Base-by-base conservation (phyloP, 2,888 invertebrate species). In the Sarcophaga caerulescens region DNA sequence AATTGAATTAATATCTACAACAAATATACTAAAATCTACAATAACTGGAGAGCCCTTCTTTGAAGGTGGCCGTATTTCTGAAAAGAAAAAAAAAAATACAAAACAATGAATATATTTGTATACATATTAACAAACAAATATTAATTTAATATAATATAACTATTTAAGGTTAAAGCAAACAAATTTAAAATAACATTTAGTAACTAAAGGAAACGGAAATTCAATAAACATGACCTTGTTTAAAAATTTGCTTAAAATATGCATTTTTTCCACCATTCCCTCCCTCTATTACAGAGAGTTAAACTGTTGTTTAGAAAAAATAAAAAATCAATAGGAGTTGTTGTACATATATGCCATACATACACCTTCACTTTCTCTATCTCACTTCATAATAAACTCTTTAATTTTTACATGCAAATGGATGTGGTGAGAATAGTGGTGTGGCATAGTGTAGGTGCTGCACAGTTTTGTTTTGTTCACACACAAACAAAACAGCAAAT, bases 1-100 rank as follows among this genome's bases (percentile, higher is more conserved):
- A 89, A 97, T 97, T 25, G 97, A 97, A 93, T 97, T 97, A 86
- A 97, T 97, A 92, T 97, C 97, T 87, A 97, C 96, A 60, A 97
- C 96, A 92, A 96, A 96, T 91, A 97, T 96, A 90, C 96, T 96
- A 93, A 97, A 96, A 90, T 96, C 96, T 65, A 97, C 96, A 88
- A 95, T 94, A 80, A 97, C 96, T 52, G 97, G 96, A 84, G 95
- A 95, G 66, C 96, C 96, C 90, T 95, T 95, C 81, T 94, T 94
- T 17, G 96, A 95, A 70, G 96, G 96, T 21, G 97, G 97, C 89
- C 96, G 95, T 93, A 97, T 95, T 94, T 97, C 97, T 97, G 93
- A 59, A 88, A 88, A n/a, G n/a, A n/a, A 62, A 21, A 83, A 66
- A 66, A 82, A 17, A 47, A 75, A 35, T 35, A 35, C 35, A 35